A percentile compares a stretch with the other conserved stretches of the same genome.
Conservation (phyloP, 2,888 invertebrate genomes). For the Cacoxenus indagator region DNA sequence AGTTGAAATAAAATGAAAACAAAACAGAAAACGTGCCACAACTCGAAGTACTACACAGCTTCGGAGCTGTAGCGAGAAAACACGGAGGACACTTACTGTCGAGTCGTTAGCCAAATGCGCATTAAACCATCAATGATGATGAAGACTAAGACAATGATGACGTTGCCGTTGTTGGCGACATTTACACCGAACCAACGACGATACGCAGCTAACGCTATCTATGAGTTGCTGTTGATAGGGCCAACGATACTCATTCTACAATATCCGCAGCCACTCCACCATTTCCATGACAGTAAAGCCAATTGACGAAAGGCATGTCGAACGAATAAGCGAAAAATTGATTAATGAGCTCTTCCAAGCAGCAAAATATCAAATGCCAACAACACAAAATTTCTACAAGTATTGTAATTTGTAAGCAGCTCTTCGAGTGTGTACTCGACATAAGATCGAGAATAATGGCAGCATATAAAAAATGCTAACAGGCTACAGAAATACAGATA, state of each 20-base stretch:
- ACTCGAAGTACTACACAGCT: background rate
- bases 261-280: slow-evolving; percentile 11
- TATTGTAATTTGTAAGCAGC: background rate
- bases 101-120: slow-evolving; percentile 2
- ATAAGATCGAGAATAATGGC: slow-evolving; percentile 15
- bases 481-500: background rate
- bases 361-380: slow-evolving; percentile 3
- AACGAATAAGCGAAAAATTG: slow-evolving; percentile 48
- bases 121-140: background rate
- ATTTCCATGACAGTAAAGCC: slow-evolving; percentile 63
- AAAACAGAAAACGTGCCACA: background rate
- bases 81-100: slow-evolving; percentile 1
- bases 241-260: background rate
- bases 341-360: slow-evolving; percentile 50
- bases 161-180: background rate
- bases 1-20: slow-evolving; percentile 4
- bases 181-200: background rate
- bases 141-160: background rate
- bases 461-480: slow-evolving; percentile 11
- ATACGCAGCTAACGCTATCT: background rate
- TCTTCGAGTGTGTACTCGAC: background rate
- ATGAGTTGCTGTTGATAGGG: too few species aligned
- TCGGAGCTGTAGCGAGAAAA: background rate
- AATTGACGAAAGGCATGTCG: slow-evolving; percentile 62
- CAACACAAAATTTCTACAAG: slow-evolving; percentile 6